phyloP scores from a whole-genome alignment of 2,888 invertebrate genomes.

The Lymantria monacha region DNA sequence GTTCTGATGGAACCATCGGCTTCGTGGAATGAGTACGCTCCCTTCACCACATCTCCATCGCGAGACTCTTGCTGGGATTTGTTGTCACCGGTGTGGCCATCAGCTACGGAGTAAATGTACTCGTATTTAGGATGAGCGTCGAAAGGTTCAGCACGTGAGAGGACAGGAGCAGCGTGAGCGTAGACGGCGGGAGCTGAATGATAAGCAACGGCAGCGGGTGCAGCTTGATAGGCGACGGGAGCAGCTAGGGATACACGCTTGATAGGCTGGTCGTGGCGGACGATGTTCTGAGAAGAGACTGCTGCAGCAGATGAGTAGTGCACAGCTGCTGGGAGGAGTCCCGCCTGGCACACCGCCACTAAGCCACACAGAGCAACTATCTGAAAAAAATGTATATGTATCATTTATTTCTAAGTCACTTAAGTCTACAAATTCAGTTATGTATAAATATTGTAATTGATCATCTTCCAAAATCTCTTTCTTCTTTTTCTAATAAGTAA shows the following conservation, averaged over 20 bases:
- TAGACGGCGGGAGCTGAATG: slow-evolving; percentile 17
- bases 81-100: slow-evolving; percentile 23
- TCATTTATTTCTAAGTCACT: not conserved
- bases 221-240: slow-evolving; percentile 7
- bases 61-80: slow-evolving; percentile 39
- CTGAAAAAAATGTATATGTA: slow-evolving; percentile 34
- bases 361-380: slow-evolving; percentile 51
- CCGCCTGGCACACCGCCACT: slow-evolving; percentile 52
- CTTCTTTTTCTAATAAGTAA: no score
- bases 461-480: no score
- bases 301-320: slow-evolving; percentile 52
- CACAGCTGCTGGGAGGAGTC: slow-evolving; percentile 42
- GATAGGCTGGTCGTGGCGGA: slow-evolving; percentile 51
- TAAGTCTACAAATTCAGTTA: no score
- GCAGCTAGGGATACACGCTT: slow-evolving; percentile 34
- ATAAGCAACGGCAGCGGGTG: slow-evolving; percentile 12
- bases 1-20: slow-evolving; percentile 75
- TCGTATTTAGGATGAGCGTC: slow-evolving; percentile 55
- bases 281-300: slow-evolving; percentile 57
- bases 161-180: slow-evolving; percentile 43
- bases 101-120: slow-evolving; percentile 75
- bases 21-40: slow-evolving; percentile 73
- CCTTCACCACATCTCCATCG: slow-evolving; percentile 76
- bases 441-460: not conserved
- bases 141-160: slow-evolving; percentile 23